Evolutionary conservation across 2,888 invertebrate species (phyloP).

Genomic region (Capitulum mitella): DNA sequence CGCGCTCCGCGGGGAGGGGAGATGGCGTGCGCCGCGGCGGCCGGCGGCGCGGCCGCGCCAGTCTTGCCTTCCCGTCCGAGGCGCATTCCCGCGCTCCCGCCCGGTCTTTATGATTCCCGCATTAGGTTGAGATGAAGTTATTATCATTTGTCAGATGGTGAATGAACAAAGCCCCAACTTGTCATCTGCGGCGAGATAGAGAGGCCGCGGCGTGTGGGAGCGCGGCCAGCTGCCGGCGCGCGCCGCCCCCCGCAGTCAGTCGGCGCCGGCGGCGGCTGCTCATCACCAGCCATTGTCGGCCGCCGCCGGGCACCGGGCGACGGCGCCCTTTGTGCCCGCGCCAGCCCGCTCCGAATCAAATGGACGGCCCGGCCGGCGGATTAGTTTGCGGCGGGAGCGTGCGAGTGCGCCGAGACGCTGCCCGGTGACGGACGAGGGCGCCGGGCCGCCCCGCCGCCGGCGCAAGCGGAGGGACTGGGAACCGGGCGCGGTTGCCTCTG

Average conservation of each 20-base stretch:
- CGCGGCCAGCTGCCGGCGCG: constrained; percentile 2
- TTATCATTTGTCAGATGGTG: constrained; percentile 25
- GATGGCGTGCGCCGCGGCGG: constrained; percentile 12
- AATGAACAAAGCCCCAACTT: constrained; percentile 25
- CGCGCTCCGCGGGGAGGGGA: background rate
- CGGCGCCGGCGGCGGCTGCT: background rate
- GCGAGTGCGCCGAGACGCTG: background rate
- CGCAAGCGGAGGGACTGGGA: too few species aligned
- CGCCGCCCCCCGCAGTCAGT: constrained; percentile 3
- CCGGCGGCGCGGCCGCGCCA: background rate
- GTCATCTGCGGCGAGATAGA: constrained; percentile 21
- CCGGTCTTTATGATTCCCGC: constrained; percentile 20
- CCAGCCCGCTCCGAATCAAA: background rate
- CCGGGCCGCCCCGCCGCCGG: too few species aligned
- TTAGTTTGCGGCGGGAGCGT: background rate
- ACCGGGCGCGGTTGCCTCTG: background rate
- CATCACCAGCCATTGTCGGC: constrained; percentile 15
- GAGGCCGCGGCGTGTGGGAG: constrained; percentile 7
- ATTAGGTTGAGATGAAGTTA: constrained; percentile 24
- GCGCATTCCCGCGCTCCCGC: constrained; percentile 15
- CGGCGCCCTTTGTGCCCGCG: background rate
- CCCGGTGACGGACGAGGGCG: too few species aligned
- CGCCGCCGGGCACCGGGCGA: background rate
- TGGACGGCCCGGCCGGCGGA: background rate
- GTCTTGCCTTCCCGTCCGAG: background rate